Evolutionary conservation across 64 coral and sea anemone species (phyloP), one percentile per base, ranked within the genome.

Genomic region (Orbicella faveolata): DNA sequence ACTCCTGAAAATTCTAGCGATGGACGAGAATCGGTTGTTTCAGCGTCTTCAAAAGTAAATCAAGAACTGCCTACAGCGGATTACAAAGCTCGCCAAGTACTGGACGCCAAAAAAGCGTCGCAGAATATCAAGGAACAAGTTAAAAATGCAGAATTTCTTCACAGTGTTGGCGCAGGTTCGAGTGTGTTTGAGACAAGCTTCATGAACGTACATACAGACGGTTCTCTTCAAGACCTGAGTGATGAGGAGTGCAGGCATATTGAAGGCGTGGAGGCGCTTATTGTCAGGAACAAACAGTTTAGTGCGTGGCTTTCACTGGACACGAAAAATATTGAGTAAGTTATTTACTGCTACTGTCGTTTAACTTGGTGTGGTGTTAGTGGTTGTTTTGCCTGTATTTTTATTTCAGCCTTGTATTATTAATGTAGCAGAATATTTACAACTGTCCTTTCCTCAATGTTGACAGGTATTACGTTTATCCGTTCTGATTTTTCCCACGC

Each of bases 291-390:
- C 34, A 83, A 86, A 36, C 55, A 86, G 37, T 92, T 92, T 26
- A 92, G 90, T 23, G 81, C 81, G 18, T 82, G 79, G 53, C 63
- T 83, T 20, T 84, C 81, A 36, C 36, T 92, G 51, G 90, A 77
- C 44, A 78, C 80, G 3, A 92, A 86, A 77, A 83, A 83, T 20
- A 86, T 92, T 73, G 81, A 92, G 90, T 92, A 86, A 92, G 90
- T 92, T 5, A 35, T 59, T 9, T 2, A 59, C 55, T 59, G 55
- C 15, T 16, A 59, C 55, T 59, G 55, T 57, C 9, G 20, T 25
- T 70, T 11, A 26, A 18, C 6, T 20, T 20, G 18, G 65, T 68
- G 25, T 26, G 67, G 9, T 25, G 23, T 4, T 3, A 70, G 67
- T n/a, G 3, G 2, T 2, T 41, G 6, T 34, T 80, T 63, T 81